phyloP scores from a whole-genome alignment of 2,888 invertebrate species.

The Andrena chrysosceles region DNA sequence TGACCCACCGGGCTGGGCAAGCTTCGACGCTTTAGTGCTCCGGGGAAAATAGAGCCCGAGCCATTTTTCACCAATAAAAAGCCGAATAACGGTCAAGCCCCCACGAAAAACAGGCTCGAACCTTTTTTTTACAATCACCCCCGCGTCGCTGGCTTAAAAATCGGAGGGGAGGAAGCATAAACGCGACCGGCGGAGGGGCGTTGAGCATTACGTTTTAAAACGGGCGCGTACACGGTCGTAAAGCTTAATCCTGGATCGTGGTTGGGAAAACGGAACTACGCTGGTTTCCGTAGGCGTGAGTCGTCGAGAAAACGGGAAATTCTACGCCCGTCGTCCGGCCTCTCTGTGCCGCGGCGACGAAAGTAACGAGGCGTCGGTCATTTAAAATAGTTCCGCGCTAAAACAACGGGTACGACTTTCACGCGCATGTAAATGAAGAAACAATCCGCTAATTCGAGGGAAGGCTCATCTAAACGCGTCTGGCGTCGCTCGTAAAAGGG shows the following conservation, averaged over 20 bases:
- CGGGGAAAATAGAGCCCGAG: slow-evolving; percentile 25
- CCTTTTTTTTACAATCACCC: slow-evolving; percentile 36
- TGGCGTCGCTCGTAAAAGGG: neutral
- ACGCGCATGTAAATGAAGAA: slow-evolving; percentile 53
- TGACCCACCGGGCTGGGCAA: neutral
- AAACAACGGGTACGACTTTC: slow-evolving; percentile 45
- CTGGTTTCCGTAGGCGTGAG: slow-evolving; percentile 33
- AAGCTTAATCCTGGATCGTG: slow-evolving; percentile 28
- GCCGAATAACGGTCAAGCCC: slow-evolving; percentile 16
- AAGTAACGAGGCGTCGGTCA: slow-evolving; percentile 62
- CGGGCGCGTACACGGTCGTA: slow-evolving; percentile 17
- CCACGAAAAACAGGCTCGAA: slow-evolving; percentile 14
- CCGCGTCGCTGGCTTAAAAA: slow-evolving; percentile 39
- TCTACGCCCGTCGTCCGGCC: slow-evolving; percentile 31
- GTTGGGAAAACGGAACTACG: slow-evolving; percentile 29
- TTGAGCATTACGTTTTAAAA: neutral
- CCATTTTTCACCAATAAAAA: slow-evolving; percentile 64
- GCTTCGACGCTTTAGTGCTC: slow-evolving; percentile 27
- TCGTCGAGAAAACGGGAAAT: slow-evolving; percentile 43
- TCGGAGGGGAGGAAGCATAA: neutral
- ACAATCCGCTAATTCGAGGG: slow-evolving; percentile 43
- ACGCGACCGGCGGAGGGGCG: neutral
- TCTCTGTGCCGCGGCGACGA: slow-evolving; percentile 44
- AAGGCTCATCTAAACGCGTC: neutral
- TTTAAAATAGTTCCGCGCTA: slow-evolving; percentile 61